Base-by-base conservation (phyloP, 2,888 invertebrate species). In the Stegana nigrithorax region DNA sequence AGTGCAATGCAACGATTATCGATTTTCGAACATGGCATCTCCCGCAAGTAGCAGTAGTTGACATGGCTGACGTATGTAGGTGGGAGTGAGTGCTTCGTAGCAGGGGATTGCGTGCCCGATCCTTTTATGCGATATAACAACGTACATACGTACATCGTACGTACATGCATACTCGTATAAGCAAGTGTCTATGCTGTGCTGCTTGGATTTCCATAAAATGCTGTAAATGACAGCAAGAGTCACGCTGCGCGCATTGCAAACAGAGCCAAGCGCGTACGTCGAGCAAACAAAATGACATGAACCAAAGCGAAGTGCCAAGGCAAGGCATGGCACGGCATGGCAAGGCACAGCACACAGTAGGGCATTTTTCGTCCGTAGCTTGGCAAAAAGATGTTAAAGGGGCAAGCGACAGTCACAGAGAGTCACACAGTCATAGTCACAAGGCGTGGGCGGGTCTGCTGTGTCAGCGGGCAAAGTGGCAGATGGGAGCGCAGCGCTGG, bases 121-220 rank as follows among this genome's bases (percentile, higher is more conserved):
- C 44, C 17, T 44, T 44, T 44, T 19, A 7, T 44, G 19, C 44
- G 44, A 14, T 10, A 44, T 44, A 19, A n/a, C n/a, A n/a, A n/a
- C n/a, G n/a, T n/a, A n/a, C n/a, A n/a, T n/a, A n/a, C n/a, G n/a
- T n/a, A n/a, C n/a, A n/a, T n/a, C n/a, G n/a, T n/a, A n/a, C n/a
- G n/a, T n/a, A n/a, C n/a, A n/a, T n/a, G n/a, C n/a, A n/a, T n/a
- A n/a, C n/a, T n/a, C n/a, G 29, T 29, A 29, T 7, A 23, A 23
- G 12, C 47, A 23, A 50, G 47, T 25, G 47, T 17, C n/a, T 12
- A 51, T 51, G 51, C 19, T 51, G 14, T 19, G 26, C 26, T 51
- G 51, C 51, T 51, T 51, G 51, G 29, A 51, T 51, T 51, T 51
- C 51, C 51, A 51, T 51, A 51, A 51, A 51, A 51, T 51, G 51